phyloP scores from a whole-genome alignment of 2,888 invertebrate genomes.

The Agriopis leucophaearia region DNA sequence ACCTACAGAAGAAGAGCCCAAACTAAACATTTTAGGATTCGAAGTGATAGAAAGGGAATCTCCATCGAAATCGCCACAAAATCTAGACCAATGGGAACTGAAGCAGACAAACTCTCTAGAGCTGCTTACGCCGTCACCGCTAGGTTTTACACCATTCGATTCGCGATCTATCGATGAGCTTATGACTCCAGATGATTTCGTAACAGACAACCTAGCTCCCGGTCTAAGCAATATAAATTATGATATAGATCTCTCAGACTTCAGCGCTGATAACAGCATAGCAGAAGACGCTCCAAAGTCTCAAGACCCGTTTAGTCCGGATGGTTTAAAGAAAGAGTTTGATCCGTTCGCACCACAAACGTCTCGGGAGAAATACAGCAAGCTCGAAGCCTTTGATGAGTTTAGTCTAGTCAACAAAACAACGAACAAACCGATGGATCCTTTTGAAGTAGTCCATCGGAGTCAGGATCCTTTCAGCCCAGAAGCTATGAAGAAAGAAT shows the following conservation, averaged over 20 bases:
- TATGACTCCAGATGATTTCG: slow-evolving; percentile 87
- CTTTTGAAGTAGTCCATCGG: slow-evolving; percentile 72
- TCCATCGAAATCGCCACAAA: slow-evolving; percentile 68
- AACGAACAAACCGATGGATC: slow-evolving; percentile 55
- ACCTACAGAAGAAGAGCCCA: slow-evolving; percentile 46
- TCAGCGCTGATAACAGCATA: slow-evolving; percentile 90
- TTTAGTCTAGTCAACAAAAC: slow-evolving; percentile 66
- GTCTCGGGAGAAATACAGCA: slow-evolving; percentile 55
- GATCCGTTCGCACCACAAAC: slow-evolving; percentile 84
- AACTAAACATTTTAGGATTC: slow-evolving; percentile 70
- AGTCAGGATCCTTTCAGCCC: slow-evolving; percentile 56
- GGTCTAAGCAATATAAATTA: slow-evolving; percentile 91
- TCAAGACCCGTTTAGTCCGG: slow-evolving; percentile 86
- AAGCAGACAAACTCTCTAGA: slow-evolving; percentile 80
- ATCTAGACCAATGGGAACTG: slow-evolving; percentile 68
- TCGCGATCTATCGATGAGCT: slow-evolving; percentile 86
- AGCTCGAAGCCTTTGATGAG: slow-evolving; percentile 72
- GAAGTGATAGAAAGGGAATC: slow-evolving; percentile 69
- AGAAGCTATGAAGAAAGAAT: slow-evolving; percentile 71
- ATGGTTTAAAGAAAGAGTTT: slow-evolving; percentile 73
- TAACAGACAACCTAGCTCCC: slow-evolving; percentile 82
- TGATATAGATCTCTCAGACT: slow-evolving; percentile 91
- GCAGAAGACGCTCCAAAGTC: slow-evolving; percentile 83
- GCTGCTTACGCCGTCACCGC: slow-evolving; percentile 86
- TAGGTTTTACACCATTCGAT: slow-evolving; percentile 85